Percentiles rank a stretch among this genome's conserved stretches.
phyloP scores from a whole-genome alignment of 2,797 vertebrate species.

The Okamejei kenojei region DNA sequence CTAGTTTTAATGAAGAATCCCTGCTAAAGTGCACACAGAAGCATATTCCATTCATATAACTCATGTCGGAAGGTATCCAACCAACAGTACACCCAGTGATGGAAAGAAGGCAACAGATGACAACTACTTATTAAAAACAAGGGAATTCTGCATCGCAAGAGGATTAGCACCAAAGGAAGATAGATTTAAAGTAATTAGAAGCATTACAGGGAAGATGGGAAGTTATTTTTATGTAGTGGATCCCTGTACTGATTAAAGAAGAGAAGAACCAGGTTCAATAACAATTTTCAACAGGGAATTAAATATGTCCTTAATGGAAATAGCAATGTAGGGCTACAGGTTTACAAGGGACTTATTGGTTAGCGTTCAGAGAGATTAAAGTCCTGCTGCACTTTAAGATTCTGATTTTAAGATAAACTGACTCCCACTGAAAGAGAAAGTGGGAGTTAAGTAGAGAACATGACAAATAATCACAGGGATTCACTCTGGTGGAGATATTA shows the following conservation, averaged over 20 bases:
- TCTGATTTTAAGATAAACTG: background rate
- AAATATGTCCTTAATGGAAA: background rate
- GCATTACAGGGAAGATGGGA: background rate
- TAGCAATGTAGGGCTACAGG: background rate
- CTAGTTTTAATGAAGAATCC: conserved; percentile 16
- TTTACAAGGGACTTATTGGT: background rate
- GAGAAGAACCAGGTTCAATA: background rate
- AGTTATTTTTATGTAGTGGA: background rate
- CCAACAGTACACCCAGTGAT: background rate
- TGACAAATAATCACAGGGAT: background rate
- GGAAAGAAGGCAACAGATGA: background rate
- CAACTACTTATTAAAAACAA: background rate
- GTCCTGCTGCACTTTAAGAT: background rate
- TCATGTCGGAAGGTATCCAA: background rate
- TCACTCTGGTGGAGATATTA: background rate
- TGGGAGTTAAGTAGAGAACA: background rate
- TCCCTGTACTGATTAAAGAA: background rate
- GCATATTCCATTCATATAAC: background rate
- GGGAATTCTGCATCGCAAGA: background rate
- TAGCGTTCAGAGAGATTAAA: background rate
- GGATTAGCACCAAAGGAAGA: background rate
- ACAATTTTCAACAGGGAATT: background rate
- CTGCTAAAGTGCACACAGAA: background rate
- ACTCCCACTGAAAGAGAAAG: background rate
- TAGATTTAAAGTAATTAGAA: background rate